Evolutionary conservation across 2,113 vertebrate species (phyloP), one percentile per base, ranked within the genome.

Genomic region (Odocoileus hemionus): DNA sequence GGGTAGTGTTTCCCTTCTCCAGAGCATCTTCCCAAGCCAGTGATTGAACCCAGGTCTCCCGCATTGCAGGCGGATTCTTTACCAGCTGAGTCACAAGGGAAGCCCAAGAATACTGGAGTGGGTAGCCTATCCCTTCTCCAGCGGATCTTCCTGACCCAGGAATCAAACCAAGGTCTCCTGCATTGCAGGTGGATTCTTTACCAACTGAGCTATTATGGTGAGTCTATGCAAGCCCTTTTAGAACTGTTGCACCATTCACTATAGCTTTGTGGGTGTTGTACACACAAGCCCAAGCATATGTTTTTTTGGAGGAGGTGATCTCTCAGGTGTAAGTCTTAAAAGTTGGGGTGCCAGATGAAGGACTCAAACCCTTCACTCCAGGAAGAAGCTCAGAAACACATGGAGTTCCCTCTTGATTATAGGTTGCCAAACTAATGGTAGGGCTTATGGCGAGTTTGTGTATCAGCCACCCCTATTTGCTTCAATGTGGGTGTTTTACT

Each of bases 1-100:
- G 17, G 9, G 33, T 67, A 21, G 64, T 4, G 2, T 67, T 67
- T 67, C 17, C 4, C 64, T 67, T 67, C 33, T 67, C 33, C 33
- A 67, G 64, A n/a, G 64, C 8, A 36, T 67, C 10, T 67, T 36
- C 33, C 61, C 33, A 67, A 36, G 33, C 64, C 33, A 36, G 64
- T 17, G 64, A 67, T 10, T 1, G 0, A 67, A 36, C 17, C 8
- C 4, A 4, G 33, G 33, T 67, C 33, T 19, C 16, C 4, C 2
- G 2, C 8, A 67, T 9, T 67, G 64, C 33, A 67, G 64, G 7
- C 0, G 4, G 8, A 67, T 8, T 67, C 16, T 67, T 19, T n/a
- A 67, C 64, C 64, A 67, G 64, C 33, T n/a, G 16, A 67, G 17
- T 33, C 7, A 67, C 7, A 67, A 10, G 33, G 16, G 64, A 67